Conservation (phyloP, 2,113 vertebrate species). For the Rhadina sibilatrix region DNA sequence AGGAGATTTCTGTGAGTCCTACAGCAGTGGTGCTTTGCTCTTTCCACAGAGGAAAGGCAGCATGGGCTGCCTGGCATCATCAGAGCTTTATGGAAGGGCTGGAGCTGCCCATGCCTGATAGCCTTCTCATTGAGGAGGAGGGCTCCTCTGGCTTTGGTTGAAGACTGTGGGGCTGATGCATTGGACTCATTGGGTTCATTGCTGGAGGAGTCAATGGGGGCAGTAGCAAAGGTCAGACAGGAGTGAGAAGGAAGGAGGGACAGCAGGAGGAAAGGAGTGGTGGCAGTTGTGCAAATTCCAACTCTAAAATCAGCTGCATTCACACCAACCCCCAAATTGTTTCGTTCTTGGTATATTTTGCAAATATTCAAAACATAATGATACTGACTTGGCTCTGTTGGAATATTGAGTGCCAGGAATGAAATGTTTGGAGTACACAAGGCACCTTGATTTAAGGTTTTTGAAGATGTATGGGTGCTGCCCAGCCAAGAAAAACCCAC, state of each 20-base stretch:
- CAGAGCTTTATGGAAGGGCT: not conserved
- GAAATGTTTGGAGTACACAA: not conserved
- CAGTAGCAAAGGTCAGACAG: not conserved
- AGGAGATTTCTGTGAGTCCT: not conserved
- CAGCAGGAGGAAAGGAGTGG: not conserved
- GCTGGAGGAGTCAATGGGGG: not conserved
- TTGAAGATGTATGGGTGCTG: not conserved
- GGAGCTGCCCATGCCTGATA: rapidly evolving
- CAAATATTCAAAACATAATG: not conserved
- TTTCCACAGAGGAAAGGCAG: not conserved
- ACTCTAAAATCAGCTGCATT: not conserved
- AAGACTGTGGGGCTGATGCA: not conserved
- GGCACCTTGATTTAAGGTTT: not conserved
- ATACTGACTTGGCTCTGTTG: not conserved
- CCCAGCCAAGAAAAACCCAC: not conserved
- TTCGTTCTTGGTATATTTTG: rapidly evolving
- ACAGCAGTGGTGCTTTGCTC: not conserved
- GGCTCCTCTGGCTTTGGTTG: not conserved
- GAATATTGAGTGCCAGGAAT: not conserved
- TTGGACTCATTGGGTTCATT: not conserved
- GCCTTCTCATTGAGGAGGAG: rapidly evolving
- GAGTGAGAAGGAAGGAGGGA: not conserved
- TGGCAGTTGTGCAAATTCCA: not conserved
- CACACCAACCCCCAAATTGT: not conserved
- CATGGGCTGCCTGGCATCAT: rapidly evolving